Conservation (phyloP, 2,113 vertebrate species). For the Grallaria varia region DNA sequence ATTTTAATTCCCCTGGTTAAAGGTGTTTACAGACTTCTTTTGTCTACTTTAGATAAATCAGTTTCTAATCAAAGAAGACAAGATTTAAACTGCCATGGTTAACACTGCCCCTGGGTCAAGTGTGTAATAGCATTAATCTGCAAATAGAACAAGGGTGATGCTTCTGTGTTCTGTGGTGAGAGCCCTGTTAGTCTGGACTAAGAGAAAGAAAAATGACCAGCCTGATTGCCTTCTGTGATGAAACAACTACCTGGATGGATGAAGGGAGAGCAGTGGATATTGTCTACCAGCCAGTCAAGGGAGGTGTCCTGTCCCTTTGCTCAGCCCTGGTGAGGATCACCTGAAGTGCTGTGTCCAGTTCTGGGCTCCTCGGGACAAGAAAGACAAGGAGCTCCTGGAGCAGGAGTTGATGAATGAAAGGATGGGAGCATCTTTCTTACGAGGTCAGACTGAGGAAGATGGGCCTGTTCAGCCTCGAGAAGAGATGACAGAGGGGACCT, state of each 20-base stretch:
- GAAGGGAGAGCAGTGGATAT: background rate
- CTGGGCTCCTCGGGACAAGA: background rate
- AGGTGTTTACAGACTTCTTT: background rate
- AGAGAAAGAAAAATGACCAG: background rate
- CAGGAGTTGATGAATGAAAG: background rate
- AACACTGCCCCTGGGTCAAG: background rate
- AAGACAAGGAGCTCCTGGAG: background rate
- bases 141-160: background rate
- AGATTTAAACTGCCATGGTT: background rate
- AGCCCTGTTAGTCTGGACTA: background rate
- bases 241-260: background rate
- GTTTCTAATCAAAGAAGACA: background rate
- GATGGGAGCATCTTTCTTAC: background rate
- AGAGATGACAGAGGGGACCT: background rate
- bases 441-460: background rate
- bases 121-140: background rate
- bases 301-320: background rate
- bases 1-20: background rate
- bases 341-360: background rate
- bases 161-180: background rate
- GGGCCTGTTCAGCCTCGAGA: too few relatives aligned
- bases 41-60: background rate
- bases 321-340: background rate
- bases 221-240: background rate
- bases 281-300: background rate